These are phyloP conservation scores for Caenorhabditis uteleia DNA, from an alignment of 2,888 invertebrate species.

Conservation along the genomic window DNA sequence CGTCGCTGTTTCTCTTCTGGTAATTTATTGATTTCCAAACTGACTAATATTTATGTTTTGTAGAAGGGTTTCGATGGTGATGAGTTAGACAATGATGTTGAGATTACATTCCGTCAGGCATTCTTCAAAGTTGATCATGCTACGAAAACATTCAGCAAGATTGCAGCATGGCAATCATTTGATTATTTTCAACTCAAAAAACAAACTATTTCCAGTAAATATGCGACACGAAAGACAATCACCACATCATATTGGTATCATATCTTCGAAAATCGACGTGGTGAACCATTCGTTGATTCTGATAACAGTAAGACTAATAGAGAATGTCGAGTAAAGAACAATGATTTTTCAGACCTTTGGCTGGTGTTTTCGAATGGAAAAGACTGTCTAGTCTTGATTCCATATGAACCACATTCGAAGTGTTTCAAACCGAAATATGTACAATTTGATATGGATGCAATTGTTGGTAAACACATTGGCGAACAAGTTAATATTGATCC, in stretches of 20 bases:
- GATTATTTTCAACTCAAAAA: not conserved
- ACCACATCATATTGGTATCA: conserved; percentile 29
- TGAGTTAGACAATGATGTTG: conserved; percentile 5
- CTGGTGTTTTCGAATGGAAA: conserved; percentile 31
- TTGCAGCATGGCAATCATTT: conserved; percentile 1
- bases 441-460: conserved; percentile 18
- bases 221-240: conserved; percentile 18
- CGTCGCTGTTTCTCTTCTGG: conserved; percentile 13
- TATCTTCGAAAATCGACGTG: conserved; percentile 32
- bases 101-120: conserved; percentile 16
- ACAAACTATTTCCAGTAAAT: conserved; percentile 9
- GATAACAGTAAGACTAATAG: conserved; percentile 6
- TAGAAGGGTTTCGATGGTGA: not conserved
- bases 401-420: conserved; percentile 11
- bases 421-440: conserved; percentile 8
- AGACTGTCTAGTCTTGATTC: conserved; percentile 22
- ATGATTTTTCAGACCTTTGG: conserved; percentile 9
- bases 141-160: not conserved
- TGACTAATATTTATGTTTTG: not conserved
- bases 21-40: not conserved
- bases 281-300: conserved; percentile 30
- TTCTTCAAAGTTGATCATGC: conserved; percentile 14
- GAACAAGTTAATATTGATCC: conserved; percentile 9
- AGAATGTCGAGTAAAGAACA: not conserved
- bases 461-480: conserved; percentile 13